A percentile compares a stretch with the other conserved stretches of the same genome.
Conservation (phyloP, 2,888 invertebrate genomes). For the Meiosimyza platycephala region DNA sequence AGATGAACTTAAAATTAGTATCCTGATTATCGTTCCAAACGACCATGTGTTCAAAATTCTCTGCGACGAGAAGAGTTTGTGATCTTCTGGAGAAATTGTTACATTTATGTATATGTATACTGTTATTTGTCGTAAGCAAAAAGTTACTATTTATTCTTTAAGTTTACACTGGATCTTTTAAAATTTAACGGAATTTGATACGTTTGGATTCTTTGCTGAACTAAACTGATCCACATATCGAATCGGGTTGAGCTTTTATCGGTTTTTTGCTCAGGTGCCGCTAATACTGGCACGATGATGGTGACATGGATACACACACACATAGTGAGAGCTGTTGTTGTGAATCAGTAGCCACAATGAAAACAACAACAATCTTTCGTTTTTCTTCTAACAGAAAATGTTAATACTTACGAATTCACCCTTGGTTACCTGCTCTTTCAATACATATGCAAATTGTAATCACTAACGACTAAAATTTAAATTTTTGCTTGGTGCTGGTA, state of each 20-base stretch:
- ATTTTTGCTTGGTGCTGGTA: constrained; percentile 8
- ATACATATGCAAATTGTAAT: constrained; percentile 27
- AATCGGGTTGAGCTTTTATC: constrained; percentile 62
- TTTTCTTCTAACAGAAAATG: no score
- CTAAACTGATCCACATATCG: constrained; percentile 60
- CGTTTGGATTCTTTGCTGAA: constrained; percentile 54
- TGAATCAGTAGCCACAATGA: neutral
- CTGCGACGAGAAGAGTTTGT: neutral
- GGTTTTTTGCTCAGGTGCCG: constrained; percentile 44
- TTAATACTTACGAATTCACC: no score
- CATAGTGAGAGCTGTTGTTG: neutral
- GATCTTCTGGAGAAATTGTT: neutral
- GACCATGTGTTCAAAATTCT: constrained; percentile 48
- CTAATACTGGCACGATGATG: constrained; percentile 2
- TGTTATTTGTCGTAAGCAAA: neutral
- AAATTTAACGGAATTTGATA: neutral
- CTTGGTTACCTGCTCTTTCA: neutral
- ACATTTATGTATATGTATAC: no score
- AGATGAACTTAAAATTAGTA: constrained; percentile 56
- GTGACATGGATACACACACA: constrained; percentile 4
- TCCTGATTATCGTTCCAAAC: constrained; percentile 61
- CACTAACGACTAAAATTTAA: constrained; percentile 31
- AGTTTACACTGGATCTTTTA: neutral
- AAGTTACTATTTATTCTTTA: neutral
- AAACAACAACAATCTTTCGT: neutral